Percentiles rank a stretch among this genome's conserved stretches.
Conservation (phyloP, 2,797 vertebrate genomes). For the Alexandromys oeconomus region DNA sequence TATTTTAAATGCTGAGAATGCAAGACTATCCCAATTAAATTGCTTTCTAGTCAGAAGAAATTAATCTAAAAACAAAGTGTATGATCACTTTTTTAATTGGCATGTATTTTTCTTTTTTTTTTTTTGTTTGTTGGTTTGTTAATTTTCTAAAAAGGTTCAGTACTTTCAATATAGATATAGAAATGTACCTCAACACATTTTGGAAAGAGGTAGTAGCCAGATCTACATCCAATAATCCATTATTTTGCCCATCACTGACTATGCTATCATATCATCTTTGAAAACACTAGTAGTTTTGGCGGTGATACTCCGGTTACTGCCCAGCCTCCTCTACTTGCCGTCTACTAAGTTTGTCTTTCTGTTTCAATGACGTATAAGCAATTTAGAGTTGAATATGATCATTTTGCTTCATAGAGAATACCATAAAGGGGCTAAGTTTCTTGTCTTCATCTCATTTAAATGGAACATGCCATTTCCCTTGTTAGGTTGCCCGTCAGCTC, state of each 20-base stretch:
- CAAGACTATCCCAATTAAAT: not conserved
- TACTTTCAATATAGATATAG: not conserved
- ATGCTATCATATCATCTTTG: slow-evolving; percentile 75
- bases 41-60: slow-evolving; percentile 33
- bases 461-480: not conserved
- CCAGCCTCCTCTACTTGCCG: not conserved
- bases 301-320: too few relatives aligned
- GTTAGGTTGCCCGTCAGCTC: not conserved
- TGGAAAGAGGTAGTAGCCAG: not conserved
- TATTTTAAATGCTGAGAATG: slow-evolving; percentile 25
- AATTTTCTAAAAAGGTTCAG: slow-evolving; percentile 22
- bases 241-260: slow-evolving; percentile 88
- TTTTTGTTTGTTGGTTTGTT: not conserved
- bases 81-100: slow-evolving; percentile 24
- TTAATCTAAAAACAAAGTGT: not conserved
- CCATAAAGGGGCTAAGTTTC: slow-evolving; percentile 14
- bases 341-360: not conserved
- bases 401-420: not conserved
- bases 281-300: not conserved
- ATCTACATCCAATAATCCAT: not conserved
- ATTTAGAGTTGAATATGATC: not conserved
- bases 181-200: slow-evolving; percentile 14
- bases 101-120: not conserved
- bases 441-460: slow-evolving; percentile 29
- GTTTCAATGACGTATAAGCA: not conserved